A percentile compares a stretch with the other conserved stretches of the same genome.
Evolutionary conservation across 2,113 vertebrate species (phyloP).

Genomic region (Phylloscopus trochilus): DNA sequence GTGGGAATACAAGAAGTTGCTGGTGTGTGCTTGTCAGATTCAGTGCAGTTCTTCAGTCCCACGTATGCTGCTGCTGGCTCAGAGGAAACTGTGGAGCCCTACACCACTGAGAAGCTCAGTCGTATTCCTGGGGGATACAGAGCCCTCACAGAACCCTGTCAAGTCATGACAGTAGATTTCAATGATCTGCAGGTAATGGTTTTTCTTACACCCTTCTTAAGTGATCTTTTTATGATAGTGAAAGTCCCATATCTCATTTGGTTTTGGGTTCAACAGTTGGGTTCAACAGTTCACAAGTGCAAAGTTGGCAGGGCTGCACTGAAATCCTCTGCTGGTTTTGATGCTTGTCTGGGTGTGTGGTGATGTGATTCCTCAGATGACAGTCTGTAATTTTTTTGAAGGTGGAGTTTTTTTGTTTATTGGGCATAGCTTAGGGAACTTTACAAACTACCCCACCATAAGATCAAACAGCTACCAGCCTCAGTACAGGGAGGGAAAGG

Average conservation of each 20-base stretch:
- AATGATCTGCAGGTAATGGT: conserved; percentile 84
- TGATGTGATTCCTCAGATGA: not conserved
- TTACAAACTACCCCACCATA: not conserved
- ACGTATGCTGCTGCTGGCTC: conserved; percentile 73
- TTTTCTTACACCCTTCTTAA: not conserved
- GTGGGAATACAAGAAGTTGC: conserved; percentile 78
- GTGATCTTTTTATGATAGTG: not conserved
- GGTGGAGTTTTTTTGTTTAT: not conserved
- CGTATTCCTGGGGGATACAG: conserved; percentile 85
- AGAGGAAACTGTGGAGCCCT: conserved; percentile 89
- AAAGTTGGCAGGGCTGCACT: not conserved
- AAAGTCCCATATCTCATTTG: not conserved
- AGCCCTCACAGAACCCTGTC: conserved; percentile 85
- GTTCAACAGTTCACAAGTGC: not conserved
- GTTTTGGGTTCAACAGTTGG: rapidly evolving
- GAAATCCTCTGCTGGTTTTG: not conserved
- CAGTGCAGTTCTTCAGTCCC: conserved; percentile 83
- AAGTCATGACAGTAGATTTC: conserved; percentile 88
- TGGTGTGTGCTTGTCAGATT: conserved; percentile 75
- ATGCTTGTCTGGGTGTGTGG: not conserved
- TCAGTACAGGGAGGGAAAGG: not conserved
- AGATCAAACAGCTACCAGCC: not conserved
- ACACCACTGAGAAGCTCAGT: conserved; percentile 93
- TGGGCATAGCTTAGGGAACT: not conserved
- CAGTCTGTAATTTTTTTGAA: not conserved